phyloP scores from a whole-genome alignment of 2,797 vertebrate genomes.

The Gallinago stenura region DNA sequence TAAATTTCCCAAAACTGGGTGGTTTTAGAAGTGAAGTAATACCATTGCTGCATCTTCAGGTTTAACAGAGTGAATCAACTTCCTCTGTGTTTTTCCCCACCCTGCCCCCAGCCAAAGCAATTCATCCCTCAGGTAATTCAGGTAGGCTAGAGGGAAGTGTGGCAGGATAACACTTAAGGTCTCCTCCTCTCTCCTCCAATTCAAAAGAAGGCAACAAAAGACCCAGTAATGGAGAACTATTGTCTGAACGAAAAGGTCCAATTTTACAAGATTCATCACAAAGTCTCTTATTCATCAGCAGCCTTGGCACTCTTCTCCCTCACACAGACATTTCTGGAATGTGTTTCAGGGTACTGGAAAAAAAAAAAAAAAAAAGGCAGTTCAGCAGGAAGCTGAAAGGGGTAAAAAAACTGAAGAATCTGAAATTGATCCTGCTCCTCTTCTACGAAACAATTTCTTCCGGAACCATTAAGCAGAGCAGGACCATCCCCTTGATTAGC shows the following conservation, averaged over 20 bases:
- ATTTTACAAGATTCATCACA: slow-evolving; percentile 55
- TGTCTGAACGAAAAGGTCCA: slow-evolving; percentile 31
- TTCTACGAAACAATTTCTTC: background rate
- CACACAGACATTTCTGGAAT: slow-evolving; percentile 46
- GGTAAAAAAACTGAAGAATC: background rate
- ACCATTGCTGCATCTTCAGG: background rate
- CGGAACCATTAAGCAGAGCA: background rate
- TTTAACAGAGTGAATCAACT: background rate
- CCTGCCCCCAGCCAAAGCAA: background rate
- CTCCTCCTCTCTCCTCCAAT: background rate
- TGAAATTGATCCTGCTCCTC: background rate
- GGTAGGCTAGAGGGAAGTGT: background rate
- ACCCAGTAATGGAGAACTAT: slow-evolving; percentile 12
- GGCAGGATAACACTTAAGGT: background rate
- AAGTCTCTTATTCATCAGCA: slow-evolving; percentile 46
- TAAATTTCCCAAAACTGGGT: background rate
- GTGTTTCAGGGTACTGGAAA: background rate
- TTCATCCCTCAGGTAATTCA: background rate
- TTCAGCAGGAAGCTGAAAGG: background rate
- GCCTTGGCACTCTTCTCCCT: background rate
- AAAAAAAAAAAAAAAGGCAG: background rate
- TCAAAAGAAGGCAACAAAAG: slow-evolving; percentile 47
- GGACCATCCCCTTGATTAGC: background rate
- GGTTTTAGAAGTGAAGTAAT: background rate
- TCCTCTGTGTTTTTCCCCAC: background rate